Percentiles rank a stretch among this genome's conserved stretches.
Conservation (phyloP, 2,888 invertebrate species). For the Carabus problematicus region DNA sequence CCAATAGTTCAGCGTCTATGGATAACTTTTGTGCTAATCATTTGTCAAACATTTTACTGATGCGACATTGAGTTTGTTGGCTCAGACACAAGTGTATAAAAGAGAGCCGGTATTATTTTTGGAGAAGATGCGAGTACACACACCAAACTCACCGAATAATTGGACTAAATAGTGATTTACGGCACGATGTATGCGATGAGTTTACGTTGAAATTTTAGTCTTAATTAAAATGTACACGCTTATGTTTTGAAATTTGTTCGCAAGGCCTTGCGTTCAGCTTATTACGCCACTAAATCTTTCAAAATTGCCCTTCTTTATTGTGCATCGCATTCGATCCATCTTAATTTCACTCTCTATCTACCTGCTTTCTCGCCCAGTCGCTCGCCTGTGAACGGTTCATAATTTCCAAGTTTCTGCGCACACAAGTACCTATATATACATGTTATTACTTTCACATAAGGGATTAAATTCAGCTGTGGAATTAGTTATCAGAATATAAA, state of each 20-base stretch:
- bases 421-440: neutral
- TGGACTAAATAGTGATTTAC: constrained; percentile 34
- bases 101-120: too few relatives aligned
- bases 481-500: too few relatives aligned
- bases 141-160: constrained; percentile 13
- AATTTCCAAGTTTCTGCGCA: neutral
- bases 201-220: constrained; percentile 27
- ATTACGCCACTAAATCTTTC: constrained; percentile 40
- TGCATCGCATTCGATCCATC: constrained; percentile 13
- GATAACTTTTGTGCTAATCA: too few relatives aligned
- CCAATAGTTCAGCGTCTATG: too few relatives aligned
- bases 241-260: constrained; percentile 37
- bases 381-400: too few relatives aligned
- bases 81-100: too few relatives aligned
- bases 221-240: constrained; percentile 41
- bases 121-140: too few relatives aligned
- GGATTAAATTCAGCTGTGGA: too few relatives aligned
- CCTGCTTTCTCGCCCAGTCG: too few relatives aligned
- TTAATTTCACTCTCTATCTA: neutral
- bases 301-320: constrained; percentile 38
- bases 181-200: constrained; percentile 28
- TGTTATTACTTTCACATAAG: too few relatives aligned
- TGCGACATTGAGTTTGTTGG: too few relatives aligned
- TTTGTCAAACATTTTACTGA: too few relatives aligned
- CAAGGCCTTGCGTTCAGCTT: constrained; percentile 24